Conservation (phyloP, 2,113 vertebrate species). For the Scortum barcoo region DNA sequence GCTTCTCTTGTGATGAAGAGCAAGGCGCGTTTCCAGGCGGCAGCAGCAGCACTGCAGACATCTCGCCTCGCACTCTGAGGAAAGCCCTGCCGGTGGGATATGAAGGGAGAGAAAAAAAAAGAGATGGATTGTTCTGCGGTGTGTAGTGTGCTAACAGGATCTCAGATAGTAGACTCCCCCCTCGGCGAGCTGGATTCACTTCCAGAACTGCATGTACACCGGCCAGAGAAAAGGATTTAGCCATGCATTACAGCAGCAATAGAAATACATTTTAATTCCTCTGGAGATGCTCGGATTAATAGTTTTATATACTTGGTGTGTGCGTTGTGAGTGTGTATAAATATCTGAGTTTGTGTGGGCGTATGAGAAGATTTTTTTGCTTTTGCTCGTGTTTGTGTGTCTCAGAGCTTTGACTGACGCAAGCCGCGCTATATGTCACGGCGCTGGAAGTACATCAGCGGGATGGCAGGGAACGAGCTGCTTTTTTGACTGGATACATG, state of each 20-base stretch:
- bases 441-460: conserved; percentile 30
- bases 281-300: conserved; percentile 28
- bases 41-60: conserved; percentile 42
- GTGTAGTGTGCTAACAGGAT: conserved; percentile 56
- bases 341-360: conserved; percentile 3
- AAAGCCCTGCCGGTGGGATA: conserved; percentile 55
- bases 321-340: conserved; percentile 15
- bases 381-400: background rate
- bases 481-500: conserved; percentile 51
- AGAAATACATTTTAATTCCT: conserved; percentile 46
- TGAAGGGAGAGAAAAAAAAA: conserved; percentile 35
- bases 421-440: conserved; percentile 23
- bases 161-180: conserved; percentile 40
- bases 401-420: conserved; percentile 46
- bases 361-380: conserved; percentile 1
- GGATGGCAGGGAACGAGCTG: conserved; percentile 40
- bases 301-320: background rate
- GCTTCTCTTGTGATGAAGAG: conserved; percentile 52
- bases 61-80: conserved; percentile 57
- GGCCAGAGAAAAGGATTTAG: conserved; percentile 49
- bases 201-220: conserved; percentile 7
- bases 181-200: conserved; percentile 8
- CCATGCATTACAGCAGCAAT: conserved; percentile 30
- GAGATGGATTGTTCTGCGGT: conserved; percentile 58
- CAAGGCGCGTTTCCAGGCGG: conserved; percentile 27